phyloP scores from a whole-genome alignment of 2,113 vertebrate genomes.

The Poeciliopsis retropinna region DNA sequence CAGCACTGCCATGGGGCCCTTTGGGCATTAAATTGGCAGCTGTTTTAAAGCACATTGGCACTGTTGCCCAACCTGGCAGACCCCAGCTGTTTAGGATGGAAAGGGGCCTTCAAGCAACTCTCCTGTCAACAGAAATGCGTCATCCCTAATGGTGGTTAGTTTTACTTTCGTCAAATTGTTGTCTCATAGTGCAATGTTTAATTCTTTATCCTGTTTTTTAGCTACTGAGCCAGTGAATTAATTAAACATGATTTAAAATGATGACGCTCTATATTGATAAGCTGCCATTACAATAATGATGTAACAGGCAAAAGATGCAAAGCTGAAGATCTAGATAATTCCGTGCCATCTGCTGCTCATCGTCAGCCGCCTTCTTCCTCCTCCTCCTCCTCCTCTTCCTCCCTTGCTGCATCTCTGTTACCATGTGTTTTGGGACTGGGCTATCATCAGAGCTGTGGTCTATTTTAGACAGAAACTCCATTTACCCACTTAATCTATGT shows the following conservation, averaged over 20 bases:
- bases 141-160: not conserved
- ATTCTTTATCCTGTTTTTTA: not conserved
- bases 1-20: not conserved
- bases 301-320: conserved; percentile 38
- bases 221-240: not conserved
- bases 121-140: not conserved
- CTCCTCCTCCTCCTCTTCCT: conserved; percentile 26
- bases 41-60: not conserved
- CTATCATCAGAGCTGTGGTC: conserved; percentile 57
- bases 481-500: conserved; percentile 63
- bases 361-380: conserved; percentile 37
- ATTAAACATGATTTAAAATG: conserved; percentile 2
- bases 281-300: conserved; percentile 24
- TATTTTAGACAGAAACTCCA: conserved; percentile 69
- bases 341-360: conserved; percentile 62
- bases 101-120: not conserved
- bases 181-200: not conserved
- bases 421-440: conserved; percentile 66
- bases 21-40: not conserved
- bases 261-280: conserved; percentile 8
- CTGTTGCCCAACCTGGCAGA: not conserved
- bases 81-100: not conserved
- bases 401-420: conserved; percentile 38
- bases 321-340: conserved; percentile 64
- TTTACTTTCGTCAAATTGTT: conserved; percentile 6